Evolutionary conservation across 2,888 invertebrate species (phyloP).

Genomic region (Bedellia somnulentella): DNA sequence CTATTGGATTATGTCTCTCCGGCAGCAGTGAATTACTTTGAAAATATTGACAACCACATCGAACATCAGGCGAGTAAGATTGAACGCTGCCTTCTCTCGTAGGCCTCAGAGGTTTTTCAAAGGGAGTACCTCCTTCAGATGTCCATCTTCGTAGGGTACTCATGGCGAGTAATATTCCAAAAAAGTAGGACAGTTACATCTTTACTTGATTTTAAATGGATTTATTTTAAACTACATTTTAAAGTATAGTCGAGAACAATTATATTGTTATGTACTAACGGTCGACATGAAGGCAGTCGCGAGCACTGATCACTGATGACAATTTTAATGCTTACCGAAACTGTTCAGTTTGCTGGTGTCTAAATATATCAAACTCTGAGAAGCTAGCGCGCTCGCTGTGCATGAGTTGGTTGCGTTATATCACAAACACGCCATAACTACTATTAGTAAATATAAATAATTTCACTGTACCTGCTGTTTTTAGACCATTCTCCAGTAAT

Average conservation of each 20-base stretch:
- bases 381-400: slow-evolving; percentile 46
- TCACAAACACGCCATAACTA: too few species aligned
- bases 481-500: slow-evolving; percentile 44
- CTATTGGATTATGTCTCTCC: slow-evolving; percentile 70
- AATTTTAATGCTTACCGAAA: slow-evolving; percentile 53
- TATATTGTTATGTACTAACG: slow-evolving; percentile 54
- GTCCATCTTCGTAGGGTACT: slow-evolving; percentile 64
- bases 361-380: slow-evolving; percentile 51
- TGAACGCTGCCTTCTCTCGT: slow-evolving; percentile 73
- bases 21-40: slow-evolving; percentile 79
- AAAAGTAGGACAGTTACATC: too few species aligned
- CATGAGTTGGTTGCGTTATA: too few species aligned
- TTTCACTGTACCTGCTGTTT: slow-evolving; percentile 43
- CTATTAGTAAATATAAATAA: slow-evolving; percentile 16
- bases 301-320: slow-evolving; percentile 55
- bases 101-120: slow-evolving; percentile 65
- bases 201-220: too few species aligned
- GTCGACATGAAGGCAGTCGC: slow-evolving; percentile 49
- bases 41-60: slow-evolving; percentile 85
- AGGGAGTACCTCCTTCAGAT: slow-evolving; percentile 68
- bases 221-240: too few species aligned
- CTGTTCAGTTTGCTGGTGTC: slow-evolving; percentile 38
- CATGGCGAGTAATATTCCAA: slow-evolving; percentile 36
- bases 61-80: slow-evolving; percentile 75
- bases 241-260: too few species aligned